Evolutionary conservation across 2,113 vertebrate genomes (phyloP), one percentile per base, ranked within the genome.

Genomic region (Microtus richardsoni): DNA sequence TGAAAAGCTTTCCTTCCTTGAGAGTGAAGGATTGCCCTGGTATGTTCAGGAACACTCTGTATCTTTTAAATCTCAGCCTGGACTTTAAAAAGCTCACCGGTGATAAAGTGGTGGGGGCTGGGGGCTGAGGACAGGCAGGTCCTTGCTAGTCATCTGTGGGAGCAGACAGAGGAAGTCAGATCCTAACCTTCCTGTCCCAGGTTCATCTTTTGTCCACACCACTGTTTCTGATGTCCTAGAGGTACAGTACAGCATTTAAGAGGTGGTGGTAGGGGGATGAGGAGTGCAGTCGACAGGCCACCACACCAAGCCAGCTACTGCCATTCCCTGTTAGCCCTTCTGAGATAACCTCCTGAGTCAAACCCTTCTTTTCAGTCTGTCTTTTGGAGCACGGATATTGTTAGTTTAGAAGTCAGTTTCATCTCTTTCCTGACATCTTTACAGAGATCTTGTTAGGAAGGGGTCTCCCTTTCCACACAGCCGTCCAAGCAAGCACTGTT

Each of bases 401-500:
- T 39, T 22, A 9, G 0, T 1, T 36, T 28, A 33, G 71, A 33
- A 17, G 13, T 9, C 41, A 52, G 39, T 0, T 3, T 5, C 16
- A 3, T 8, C 36, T 49, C 7, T 58, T 12, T 2, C 39, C 89
- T 30, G 12, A 26, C n/a, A n/a, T 26, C 49, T 60, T n/a, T 82
- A 16, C 2, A 60, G 0, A 47, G 79, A 7, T 3, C 26, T 33
- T 2, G 19, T 30, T 28, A 14, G 49, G 22, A 58, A 0, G 28
- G 12, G 1, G 5, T 14, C 4, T 0, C 33, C 13, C 36, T 82
- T 54, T 60, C 54, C 33, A 26, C 44, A 36, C 16, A 5, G 4
- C 19, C 58, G 1, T 7, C 71, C 17, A 0, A 41, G 0, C 0
- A 6, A 19, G 10, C 0, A 0, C 0, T 6, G 44, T 47, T 33